These are phyloP conservation scores for Holothuria leucospilota DNA, from an alignment of 53 echinoderm and acorn worm species.

Conservation along the genomic window DNA sequence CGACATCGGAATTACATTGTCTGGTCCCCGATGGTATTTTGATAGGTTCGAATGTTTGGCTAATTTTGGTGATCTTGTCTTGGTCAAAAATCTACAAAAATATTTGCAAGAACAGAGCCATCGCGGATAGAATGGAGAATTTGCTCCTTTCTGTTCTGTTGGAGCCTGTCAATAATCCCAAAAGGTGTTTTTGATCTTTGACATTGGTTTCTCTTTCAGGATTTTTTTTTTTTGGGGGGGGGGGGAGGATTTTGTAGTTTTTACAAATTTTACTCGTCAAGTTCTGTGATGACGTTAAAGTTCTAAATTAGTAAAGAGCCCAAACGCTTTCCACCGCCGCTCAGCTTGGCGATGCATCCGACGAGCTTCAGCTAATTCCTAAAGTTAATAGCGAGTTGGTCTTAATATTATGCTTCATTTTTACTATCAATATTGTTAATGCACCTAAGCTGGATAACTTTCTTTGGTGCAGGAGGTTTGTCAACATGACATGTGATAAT, in stretches of 20 bases:
- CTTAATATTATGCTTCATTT: too few species aligned
- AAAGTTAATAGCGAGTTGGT: too few species aligned
- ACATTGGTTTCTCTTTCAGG: neutral
- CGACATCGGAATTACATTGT: constrained; percentile 16
- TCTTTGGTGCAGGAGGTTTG: neutral
- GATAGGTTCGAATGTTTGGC: constrained; percentile 3
- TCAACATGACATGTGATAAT: constrained; percentile 18
- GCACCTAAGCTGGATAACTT: too few species aligned
- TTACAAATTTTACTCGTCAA: constrained; percentile 5
- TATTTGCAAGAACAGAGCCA: constrained; percentile 3
- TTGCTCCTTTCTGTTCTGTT: neutral
- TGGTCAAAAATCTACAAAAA: neutral
- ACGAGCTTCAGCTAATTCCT: neutral
- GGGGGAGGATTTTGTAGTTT: neutral
- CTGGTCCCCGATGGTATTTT: neutral
- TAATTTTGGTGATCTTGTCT: neutral
- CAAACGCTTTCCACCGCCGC: constrained; percentile 16
- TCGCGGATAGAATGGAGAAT: neutral
- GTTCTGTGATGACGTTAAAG: constrained; percentile 8
- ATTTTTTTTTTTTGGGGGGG: too few species aligned
- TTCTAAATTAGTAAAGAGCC: neutral
- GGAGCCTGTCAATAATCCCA: constrained; percentile 19
- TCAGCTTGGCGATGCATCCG: constrained; percentile 30
- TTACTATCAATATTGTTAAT: too few species aligned
- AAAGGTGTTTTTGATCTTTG: constrained; percentile 19